A percentile compares a stretch with the other conserved stretches of the same genome.
Conservation (phyloP, 2,797 vertebrate species). For the Sorex maritimensis region DNA sequence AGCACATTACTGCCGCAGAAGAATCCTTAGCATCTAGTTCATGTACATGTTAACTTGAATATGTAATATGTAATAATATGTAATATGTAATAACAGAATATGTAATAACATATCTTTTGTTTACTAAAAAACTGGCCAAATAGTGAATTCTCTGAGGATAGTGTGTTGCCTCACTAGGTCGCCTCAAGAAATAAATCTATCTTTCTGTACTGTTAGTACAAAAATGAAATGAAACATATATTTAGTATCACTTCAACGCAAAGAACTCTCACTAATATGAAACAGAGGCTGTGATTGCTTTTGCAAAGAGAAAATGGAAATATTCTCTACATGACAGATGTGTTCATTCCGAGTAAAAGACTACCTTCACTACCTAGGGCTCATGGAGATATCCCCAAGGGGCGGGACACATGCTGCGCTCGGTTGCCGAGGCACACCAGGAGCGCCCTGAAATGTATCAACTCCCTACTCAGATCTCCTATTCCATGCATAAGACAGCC, state of each 20-base stretch:
- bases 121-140: conserved; percentile 5
- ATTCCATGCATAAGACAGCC: conserved; percentile 20
- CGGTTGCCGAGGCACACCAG: too few species aligned
- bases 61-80: not conserved
- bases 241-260: conserved; percentile 30
- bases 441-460: too few species aligned
- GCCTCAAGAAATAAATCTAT: conserved; percentile 20
- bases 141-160: not conserved
- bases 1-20: not conserved
- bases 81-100: too few species aligned
- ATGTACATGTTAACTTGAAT: not conserved
- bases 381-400: too few species aligned
- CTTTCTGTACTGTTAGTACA: conserved; percentile 35
- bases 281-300: conserved; percentile 19
- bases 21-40: not conserved
- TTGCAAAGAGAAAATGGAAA: conserved; percentile 53
- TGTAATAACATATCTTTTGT: not conserved
- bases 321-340: not conserved
- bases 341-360: not conserved
- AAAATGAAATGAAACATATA: conserved; percentile 42
- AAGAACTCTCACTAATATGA: conserved; percentile 48
- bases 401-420: too few species aligned
- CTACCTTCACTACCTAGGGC: conserved; percentile 25
- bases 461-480: not conserved
- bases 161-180: not conserved